phyloP scores from a whole-genome alignment of 2,113 vertebrate species.

The Marmota flaviventris region DNA sequence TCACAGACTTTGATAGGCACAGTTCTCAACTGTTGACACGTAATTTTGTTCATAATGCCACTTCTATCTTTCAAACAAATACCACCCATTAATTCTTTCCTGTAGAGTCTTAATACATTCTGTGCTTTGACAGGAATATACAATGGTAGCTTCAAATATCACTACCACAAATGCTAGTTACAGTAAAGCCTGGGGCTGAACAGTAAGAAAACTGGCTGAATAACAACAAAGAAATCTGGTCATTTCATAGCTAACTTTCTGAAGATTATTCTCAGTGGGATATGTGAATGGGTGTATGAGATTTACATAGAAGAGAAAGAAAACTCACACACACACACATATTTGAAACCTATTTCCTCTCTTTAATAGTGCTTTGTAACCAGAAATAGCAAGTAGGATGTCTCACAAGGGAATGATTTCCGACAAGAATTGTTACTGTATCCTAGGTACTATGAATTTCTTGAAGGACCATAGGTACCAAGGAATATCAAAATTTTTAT shows the following conservation, averaged over 20 bases:
- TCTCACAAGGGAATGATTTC: slow-evolving; percentile 21
- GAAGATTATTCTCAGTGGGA: background rate
- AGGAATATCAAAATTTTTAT: background rate
- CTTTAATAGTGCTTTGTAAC: background rate
- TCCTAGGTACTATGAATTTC: background rate
- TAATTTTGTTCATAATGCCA: background rate
- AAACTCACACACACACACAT: background rate
- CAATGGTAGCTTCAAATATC: background rate
- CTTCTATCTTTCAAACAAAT: slow-evolving; percentile 26
- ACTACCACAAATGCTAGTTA: background rate
- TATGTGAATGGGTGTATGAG: background rate
- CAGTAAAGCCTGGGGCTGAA: background rate
- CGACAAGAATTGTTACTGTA: background rate
- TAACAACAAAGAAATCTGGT: background rate
- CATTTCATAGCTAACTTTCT: background rate
- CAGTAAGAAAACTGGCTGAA: background rate
- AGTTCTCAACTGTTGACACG: slow-evolving; percentile 13
- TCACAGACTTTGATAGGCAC: background rate
- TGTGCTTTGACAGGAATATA: background rate
- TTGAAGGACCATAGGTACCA: background rate
- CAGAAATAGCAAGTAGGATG: background rate
- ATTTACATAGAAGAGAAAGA: background rate
- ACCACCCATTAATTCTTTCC: slow-evolving; percentile 24
- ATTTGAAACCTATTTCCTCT: background rate
- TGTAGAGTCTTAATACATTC: background rate